Evolutionary conservation across 2,113 vertebrate species (phyloP), one percentile per base, ranked within the genome.

Genomic region (Gnathonemus echidnorhynchus): DNA sequence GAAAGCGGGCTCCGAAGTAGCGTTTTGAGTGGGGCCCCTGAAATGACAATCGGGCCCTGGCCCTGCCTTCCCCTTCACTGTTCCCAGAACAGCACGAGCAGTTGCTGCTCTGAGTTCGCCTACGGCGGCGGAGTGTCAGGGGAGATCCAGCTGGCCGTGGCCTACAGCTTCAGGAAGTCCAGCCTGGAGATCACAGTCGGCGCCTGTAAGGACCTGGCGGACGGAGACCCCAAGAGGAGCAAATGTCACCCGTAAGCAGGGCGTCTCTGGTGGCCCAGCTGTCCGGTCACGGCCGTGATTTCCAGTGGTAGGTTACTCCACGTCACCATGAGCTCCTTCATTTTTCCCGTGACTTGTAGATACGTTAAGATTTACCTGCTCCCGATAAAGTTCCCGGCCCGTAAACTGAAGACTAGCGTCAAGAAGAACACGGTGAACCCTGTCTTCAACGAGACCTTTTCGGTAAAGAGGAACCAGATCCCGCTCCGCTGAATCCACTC

Each of bases 321-420:
- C 21, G n/a, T 56, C 89, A 9, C 21, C 10, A 9, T 48, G 21
- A 13, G 5, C 24, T 52, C 7, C 53, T 91, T 35, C 9, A 1
- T 85, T 49, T n/a, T 80, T 24, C n/a, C 89, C 90, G 80, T 91
- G 1, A 46, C 74, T 49, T 7, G 2, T 48, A 99, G 98, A 88
- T 99, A 97, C n/a, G 95, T 99, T 8, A 99, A 97, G 91, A 92
- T 97, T 89, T 96, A 96, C 84, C 93, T 99, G 88, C 95, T 98
- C 89, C 97, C 98, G 0, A 97, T 97, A 86, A 97, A 95, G 91
- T 96, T 95, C n/a, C 91, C 95, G 45, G 92, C 90, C 88, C 91
- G 91, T 84, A 99, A 99, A 90, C 93, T 96, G 93, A 99, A 98
- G 95, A 99, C 98, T 0, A 13, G 93, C 1, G 91, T 97, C 49